Conservation (phyloP, 2,888 invertebrate genomes). For the Drosophila pseudotakahashii region DNA sequence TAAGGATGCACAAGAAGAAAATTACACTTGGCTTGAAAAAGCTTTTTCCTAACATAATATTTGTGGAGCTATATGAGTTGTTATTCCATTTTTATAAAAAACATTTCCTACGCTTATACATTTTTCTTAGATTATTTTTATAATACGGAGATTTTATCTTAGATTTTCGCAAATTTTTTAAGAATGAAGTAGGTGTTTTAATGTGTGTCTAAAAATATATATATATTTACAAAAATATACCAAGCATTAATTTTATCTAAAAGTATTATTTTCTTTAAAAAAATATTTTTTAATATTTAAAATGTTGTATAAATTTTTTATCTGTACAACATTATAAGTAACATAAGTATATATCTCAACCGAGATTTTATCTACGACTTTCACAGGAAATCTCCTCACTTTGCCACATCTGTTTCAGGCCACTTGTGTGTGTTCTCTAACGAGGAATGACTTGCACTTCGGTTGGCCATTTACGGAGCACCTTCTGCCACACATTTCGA, state of each 20-base stretch:
- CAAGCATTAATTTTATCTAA: too few species aligned
- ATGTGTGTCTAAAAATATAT: too few species aligned
- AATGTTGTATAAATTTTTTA: background rate
- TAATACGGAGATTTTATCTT: too few species aligned
- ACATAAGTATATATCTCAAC: background rate
- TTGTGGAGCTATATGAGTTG: too few species aligned
- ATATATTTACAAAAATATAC: too few species aligned
- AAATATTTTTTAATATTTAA: too few species aligned
- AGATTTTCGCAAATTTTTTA: too few species aligned
- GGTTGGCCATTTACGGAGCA: conserved; percentile 9
- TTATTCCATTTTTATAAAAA: too few species aligned
- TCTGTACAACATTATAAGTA: background rate
- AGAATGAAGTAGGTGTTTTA: too few species aligned
- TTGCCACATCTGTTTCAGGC: conserved; percentile 5
- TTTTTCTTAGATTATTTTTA: too few species aligned
- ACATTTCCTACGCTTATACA: too few species aligned
- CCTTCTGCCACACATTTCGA: conserved; percentile 7
- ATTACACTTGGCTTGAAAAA: background rate
- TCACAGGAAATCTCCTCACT: background rate
- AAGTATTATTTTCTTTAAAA: too few species aligned
- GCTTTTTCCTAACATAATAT: background rate
- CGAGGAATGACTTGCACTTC: conserved; percentile 25
- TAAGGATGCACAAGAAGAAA: conserved; percentile 8
- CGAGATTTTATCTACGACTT: conserved; percentile 5
- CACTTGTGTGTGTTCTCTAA: conserved; percentile 17